Evolutionary conservation across 2,113 vertebrate species (phyloP).

Genomic region (Oryzias curvinotus): DNA sequence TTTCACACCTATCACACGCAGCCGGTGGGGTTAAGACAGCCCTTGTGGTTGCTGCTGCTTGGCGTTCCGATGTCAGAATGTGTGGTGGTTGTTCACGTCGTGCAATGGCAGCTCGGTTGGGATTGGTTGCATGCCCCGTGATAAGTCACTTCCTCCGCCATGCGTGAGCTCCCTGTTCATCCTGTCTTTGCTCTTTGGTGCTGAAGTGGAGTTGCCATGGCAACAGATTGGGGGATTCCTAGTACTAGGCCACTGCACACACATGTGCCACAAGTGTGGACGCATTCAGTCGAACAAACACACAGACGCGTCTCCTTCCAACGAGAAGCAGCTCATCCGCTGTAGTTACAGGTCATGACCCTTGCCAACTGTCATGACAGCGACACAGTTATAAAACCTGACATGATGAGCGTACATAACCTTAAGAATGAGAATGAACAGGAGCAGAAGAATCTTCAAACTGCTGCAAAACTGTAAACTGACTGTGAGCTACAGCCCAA

Average conservation of each 20-base stretch:
- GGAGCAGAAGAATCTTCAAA: constrained; percentile 15
- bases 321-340: neutral
- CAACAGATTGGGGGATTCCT: constrained; percentile 64
- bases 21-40: neutral
- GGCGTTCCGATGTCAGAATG: neutral
- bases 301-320: neutral
- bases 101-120: constrained; percentile 8
- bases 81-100: neutral
- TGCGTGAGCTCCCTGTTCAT: constrained; percentile 18
- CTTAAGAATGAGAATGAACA: constrained; percentile 5
- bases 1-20: neutral
- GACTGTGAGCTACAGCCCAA: neutral
- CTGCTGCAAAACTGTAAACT: neutral
- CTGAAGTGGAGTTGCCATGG: constrained; percentile 57
- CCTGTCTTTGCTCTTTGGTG: constrained; percentile 16
- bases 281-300: constrained; percentile 2
- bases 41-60: neutral
- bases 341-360: neutral
- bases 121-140: neutral
- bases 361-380: neutral
- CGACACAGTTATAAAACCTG: constrained; percentile 3
- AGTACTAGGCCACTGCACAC: constrained; percentile 28
- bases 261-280: constrained; percentile 1
- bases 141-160: constrained; percentile 34
- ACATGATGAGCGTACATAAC: neutral